Evolutionary conservation across 2,113 vertebrate species (phyloP), one percentile per base, ranked within the genome.

Genomic region (Notechis scutatus): DNA sequence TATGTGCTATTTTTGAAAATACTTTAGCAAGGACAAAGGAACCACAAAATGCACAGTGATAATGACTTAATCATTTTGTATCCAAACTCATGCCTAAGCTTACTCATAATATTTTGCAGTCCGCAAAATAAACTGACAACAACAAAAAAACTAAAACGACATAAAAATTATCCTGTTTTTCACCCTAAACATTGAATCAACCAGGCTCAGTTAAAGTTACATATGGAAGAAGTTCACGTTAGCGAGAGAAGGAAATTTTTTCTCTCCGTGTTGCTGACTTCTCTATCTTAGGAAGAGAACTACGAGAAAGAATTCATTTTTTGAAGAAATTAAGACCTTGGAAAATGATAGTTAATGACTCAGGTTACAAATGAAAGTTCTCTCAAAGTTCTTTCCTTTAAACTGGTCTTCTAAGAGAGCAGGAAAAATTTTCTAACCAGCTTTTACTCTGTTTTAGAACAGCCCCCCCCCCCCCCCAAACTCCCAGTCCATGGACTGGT

Each of bases 171-270:
- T 93, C 86, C 85, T 92, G 87, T 90, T 0, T 91, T 56, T 90
- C 93, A 94, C 9, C 92, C 7, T 93, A 89, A 95, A 94, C 74
- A 39, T 34, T 18, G 93, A 94, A 95, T 94, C 90, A 91, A 90
- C 39, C 91, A 91, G 23, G 54, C 52, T 81, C 86, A 55, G 52
- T 74, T 50, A 95, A 94, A 47, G 74, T 94, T 87, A 92, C 91
- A 91, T 12, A 20, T 94, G 93, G 91, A 87, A 88, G 87, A 93
- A 92, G 94, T 91, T 81, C 89, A 85, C 52, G 92, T 93, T 94
- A 61, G n/a, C 92, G 95, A 95, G 94, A 95, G 94, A 96, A 90
- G 42, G 52, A 39, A 20, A 5, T 3, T 50, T 1, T 87, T 5
- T 56, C 81, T 29, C 93, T 39, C 89, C 90, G 3, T 9, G 15